These are phyloP conservation scores for Stegastes partitus DNA, from an alignment of 2,113 vertebrate genomes.

Conservation along the genomic window DNA sequence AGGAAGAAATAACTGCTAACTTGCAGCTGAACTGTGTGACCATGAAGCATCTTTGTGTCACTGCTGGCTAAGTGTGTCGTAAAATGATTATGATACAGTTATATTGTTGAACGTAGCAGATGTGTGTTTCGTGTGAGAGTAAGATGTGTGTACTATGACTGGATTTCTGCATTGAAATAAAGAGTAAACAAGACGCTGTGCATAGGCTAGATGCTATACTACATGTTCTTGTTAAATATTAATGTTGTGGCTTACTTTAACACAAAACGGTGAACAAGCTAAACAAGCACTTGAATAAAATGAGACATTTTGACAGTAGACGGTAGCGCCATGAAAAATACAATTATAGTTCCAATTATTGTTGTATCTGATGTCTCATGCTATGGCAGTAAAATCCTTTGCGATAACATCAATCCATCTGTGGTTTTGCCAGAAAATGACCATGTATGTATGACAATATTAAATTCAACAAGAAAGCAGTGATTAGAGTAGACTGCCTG, in stretches of 20 bases:
- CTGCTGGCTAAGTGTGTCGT: too few species aligned
- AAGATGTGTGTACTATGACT: not conserved
- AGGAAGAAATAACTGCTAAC: not conserved
- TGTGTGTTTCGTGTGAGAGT: not conserved
- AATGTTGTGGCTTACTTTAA: not conserved
- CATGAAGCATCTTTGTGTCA: not conserved
- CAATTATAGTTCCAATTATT: not conserved
- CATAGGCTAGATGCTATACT: not conserved
- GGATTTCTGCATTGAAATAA: not conserved
- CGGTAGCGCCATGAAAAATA: not conserved
- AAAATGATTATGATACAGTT: too few species aligned
- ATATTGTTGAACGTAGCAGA: too few species aligned
- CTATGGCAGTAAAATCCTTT: too few species aligned
- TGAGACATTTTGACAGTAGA: not conserved
- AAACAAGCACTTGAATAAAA: not conserved
- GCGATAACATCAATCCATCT: too few species aligned
- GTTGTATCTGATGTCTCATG: too few species aligned
- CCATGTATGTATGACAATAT: not conserved
- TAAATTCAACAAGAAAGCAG: too few species aligned
- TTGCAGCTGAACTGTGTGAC: not conserved
- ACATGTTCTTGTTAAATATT: not conserved
- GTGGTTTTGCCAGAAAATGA: not conserved
- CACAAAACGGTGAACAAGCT: not conserved
- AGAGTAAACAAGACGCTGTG: conserved; percentile 6
- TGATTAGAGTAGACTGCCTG: too few species aligned